Percentiles rank a stretch among this genome's conserved stretches.
These are phyloP conservation scores for Acrobeloides nanus DNA, from an alignment of 2,888 invertebrate species.

Conservation along the genomic window DNA sequence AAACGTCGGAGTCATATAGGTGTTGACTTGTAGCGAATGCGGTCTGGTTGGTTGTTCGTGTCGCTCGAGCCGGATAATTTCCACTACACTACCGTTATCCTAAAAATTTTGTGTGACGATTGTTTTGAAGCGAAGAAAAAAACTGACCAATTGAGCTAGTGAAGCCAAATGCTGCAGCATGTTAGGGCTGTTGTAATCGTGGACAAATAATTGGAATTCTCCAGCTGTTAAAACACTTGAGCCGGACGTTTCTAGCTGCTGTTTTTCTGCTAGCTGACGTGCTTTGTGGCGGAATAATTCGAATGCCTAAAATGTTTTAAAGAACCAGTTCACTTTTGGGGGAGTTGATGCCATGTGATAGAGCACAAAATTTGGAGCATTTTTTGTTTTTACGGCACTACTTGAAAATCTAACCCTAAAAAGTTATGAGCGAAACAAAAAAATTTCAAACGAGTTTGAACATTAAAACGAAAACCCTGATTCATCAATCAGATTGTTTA, in stretches of 20 bases:
- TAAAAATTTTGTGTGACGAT: conserved; percentile 9
- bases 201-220: conserved; percentile 48
- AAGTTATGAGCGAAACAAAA: not conserved
- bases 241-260: conserved; percentile 5
- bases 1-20: conserved; percentile 51
- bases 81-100: conserved; percentile 46
- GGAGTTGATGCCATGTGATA: no score
- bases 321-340: no score
- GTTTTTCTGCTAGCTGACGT: conserved; percentile 32
- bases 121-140: not conserved
- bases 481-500: no score
- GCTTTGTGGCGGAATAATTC: conserved; percentile 35
- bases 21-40: conserved; percentile 37
- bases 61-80: conserved; percentile 43
- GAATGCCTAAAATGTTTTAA: conserved; percentile 27
- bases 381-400: not conserved
- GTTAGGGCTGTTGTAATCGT: conserved; percentile 49
- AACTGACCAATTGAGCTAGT: conserved; percentile 34
- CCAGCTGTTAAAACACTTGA: conserved; percentile 3
- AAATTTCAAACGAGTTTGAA: conserved; percentile 1
- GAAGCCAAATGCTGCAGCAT: conserved; percentile 43
- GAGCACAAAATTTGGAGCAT: conserved; percentile 5
- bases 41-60: conserved; percentile 32
- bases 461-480: no score
- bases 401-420: not conserved